A percentile compares a stretch with the other conserved stretches of the same genome.
These are phyloP conservation scores for Scomber japonicus DNA, from an alignment of 2,113 vertebrate genomes.

Conservation along the genomic window DNA sequence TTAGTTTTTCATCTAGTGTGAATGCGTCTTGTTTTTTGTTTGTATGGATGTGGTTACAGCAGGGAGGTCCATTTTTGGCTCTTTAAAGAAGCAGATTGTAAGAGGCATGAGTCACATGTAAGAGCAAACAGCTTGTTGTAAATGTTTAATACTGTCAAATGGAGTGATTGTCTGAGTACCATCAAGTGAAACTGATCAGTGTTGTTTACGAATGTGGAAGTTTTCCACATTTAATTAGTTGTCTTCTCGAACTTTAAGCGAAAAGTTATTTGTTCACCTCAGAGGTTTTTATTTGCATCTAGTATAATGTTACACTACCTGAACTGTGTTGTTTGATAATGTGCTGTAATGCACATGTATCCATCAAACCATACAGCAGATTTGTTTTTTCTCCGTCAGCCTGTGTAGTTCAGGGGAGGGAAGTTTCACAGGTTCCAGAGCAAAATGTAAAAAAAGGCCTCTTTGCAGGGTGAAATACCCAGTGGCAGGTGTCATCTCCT, in stretches of 20 bases:
- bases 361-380: not conserved
- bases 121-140: constrained; percentile 37
- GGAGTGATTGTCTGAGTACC: constrained; percentile 4
- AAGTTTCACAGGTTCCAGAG: not conserved
- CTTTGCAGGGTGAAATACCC: constrained; percentile 58
- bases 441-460: constrained; percentile 26
- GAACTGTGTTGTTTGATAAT: not conserved
- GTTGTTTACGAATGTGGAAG: constrained; percentile 25
- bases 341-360: not conserved
- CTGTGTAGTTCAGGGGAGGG: not conserved
- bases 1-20: constrained; percentile 2
- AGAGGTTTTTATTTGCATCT: not conserved
- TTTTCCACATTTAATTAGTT: constrained; percentile 32
- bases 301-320: not conserved
- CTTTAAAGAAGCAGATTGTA: not conserved
- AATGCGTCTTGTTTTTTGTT: not conserved
- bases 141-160: constrained; percentile 52
- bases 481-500: constrained; percentile 50
- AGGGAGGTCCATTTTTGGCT: constrained; percentile 13
- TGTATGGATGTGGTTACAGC: not conserved
- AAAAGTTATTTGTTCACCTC: not conserved
- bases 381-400: constrained; percentile 5
- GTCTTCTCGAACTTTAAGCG: constrained; percentile 6
- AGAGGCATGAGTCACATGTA: constrained; percentile 4
- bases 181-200: constrained; percentile 42